A percentile compares a stretch with the other conserved stretches of the same genome.
phyloP scores from a whole-genome alignment of 2,113 vertebrate species.

The Emberiza fucata region DNA sequence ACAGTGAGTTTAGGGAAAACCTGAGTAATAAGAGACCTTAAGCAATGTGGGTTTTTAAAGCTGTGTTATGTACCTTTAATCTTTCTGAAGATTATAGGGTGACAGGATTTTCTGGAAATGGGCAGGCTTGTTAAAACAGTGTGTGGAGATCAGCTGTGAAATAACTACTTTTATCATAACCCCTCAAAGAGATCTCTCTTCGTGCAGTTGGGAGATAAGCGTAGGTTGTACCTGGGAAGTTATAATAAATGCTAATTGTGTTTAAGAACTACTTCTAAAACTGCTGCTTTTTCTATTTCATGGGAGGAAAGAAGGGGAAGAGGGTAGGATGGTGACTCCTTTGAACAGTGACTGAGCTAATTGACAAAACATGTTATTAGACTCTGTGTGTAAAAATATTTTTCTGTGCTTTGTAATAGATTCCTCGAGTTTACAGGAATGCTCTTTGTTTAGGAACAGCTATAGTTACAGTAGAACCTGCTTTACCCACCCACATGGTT shows the following conservation, averaged over 20 bases:
- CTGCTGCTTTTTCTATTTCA: constrained; percentile 52
- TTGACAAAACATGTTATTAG: constrained; percentile 65
- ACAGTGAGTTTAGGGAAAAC: constrained; percentile 42
- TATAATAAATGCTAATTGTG: constrained; percentile 67
- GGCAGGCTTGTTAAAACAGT: constrained; percentile 52
- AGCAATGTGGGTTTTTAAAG: constrained; percentile 36
- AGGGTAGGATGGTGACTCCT: constrained; percentile 50
- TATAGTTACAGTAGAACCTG: neutral
- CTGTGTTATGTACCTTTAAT: constrained; percentile 24
- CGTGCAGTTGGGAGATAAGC: constrained; percentile 63
- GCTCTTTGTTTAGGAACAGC: constrained; percentile 13
- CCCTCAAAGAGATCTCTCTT: constrained; percentile 67
- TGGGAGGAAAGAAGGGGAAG: constrained; percentile 30
- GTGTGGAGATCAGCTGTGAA: constrained; percentile 65
- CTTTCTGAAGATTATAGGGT: constrained; percentile 56
- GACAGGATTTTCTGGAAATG: constrained; percentile 27
- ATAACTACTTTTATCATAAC: constrained; percentile 66
- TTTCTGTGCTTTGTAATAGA: constrained; percentile 24
- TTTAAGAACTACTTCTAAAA: constrained; percentile 62
- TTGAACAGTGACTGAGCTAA: constrained; percentile 55
- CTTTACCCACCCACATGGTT: neutral
- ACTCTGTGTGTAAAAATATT: neutral
- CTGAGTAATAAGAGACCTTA: constrained; percentile 49
- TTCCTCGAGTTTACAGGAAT: constrained; percentile 3
- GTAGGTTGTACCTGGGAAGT: constrained; percentile 68